Base-by-base conservation (phyloP, 2,888 invertebrate genomes). In the Cataglyphis livida region DNA sequence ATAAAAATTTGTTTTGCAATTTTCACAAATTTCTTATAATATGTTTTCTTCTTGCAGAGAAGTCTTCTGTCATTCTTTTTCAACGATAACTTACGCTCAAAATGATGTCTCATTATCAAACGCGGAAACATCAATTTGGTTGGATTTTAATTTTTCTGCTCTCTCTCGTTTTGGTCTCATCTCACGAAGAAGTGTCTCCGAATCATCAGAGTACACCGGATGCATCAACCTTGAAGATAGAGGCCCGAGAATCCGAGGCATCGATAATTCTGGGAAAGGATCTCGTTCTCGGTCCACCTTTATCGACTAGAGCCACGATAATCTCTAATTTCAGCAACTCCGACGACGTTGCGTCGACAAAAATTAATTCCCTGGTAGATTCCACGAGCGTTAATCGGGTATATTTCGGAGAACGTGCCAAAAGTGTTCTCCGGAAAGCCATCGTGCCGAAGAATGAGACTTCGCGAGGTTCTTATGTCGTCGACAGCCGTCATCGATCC, bases 161-260 rank as follows among this genome's bases (percentile, higher is more conserved):
- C 10, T 51, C 7, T 35, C 12, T 74, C 28, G 10, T 7, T 12
- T 21, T 54, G 41, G 75, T 81, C 12, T 71, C 62, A 18, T 70
- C 59, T 3, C 70, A 70, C 18, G 62, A 81, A 62, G 3, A 3
- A 7, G 18, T 82, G 61, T 79, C 57, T 10, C 12, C 82, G 3
- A 88, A 86, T 78, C 85, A 88, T 68, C 85, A 88, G 78, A 79
- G 84, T n/a, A 57, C 74, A 18, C 64, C 84, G 10, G 84, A 41
- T 65, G 51, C 82, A 2, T 81, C 88, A 21, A 76, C 66, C 21
- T 79, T 91, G 25, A 85, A 82, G 51, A 76, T 90, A 68, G 91
- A 91, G 68, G 84, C 89, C 18, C 87, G 87, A 75, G 85, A 82
- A 38, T 48, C 76, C 21, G 84, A 82, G 21, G 78, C 78, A 9